phyloP scores from a whole-genome alignment of 2,113 vertebrate species.

The Oreochromis aureus region DNA sequence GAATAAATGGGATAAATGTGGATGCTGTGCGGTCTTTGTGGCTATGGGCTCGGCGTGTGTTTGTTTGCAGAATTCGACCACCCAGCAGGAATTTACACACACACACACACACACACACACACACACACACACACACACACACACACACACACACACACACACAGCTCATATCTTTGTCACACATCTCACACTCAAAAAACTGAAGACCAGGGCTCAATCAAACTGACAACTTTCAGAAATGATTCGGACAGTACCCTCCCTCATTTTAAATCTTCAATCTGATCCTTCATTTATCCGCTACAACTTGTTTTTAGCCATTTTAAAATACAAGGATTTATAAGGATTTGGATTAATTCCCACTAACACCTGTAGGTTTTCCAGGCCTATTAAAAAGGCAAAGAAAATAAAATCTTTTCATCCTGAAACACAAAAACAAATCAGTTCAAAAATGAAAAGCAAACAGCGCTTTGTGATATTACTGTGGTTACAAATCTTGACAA shows the following conservation, averaged over 20 bases:
- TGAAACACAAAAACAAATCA: neutral
- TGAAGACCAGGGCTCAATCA: neutral
- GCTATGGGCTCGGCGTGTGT: slow-evolving; percentile 2
- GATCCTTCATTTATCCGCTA: neutral
- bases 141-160: neutral
- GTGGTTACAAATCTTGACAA: neutral
- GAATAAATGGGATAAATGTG: slow-evolving; percentile 51
- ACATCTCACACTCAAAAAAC: neutral
- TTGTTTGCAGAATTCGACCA: slow-evolving; percentile 47
- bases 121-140: neutral
- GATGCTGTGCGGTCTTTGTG: slow-evolving; percentile 37
- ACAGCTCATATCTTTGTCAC: neutral
- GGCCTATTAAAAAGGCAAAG: neutral
- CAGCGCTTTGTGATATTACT: neutral
- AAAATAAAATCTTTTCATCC: accelerated
- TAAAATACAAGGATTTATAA: neutral
- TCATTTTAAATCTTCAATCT: neutral
- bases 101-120: no score
- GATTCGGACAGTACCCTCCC: neutral
- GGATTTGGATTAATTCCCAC: neutral
- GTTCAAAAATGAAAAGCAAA: neutral
- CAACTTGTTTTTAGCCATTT: neutral
- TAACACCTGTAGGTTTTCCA: neutral
- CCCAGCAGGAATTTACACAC: slow-evolving; percentile 25
- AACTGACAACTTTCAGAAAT: neutral